These are phyloP conservation scores for Podarcis lilfordi DNA, from an alignment of 2,797 vertebrate species.

Conservation along the genomic window DNA sequence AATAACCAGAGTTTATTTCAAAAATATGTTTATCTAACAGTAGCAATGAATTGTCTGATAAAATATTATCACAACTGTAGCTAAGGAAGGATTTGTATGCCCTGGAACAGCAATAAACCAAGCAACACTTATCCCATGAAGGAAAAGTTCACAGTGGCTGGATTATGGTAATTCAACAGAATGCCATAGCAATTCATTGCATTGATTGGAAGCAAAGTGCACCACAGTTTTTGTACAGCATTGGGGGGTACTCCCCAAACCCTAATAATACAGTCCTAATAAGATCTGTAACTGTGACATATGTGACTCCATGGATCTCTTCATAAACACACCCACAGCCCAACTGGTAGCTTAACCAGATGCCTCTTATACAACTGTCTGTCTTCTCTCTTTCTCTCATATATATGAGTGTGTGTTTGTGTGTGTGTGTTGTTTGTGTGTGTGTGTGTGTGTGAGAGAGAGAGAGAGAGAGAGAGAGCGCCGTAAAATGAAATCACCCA, in stretches of 20 bases:
- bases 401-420: too few relatives aligned
- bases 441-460: too few relatives aligned
- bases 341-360: not conserved
- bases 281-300: not conserved
- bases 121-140: not conserved
- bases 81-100: not conserved
- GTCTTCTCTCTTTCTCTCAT: not conserved
- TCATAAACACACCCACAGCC: not conserved
- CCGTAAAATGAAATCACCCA: too few relatives aligned
- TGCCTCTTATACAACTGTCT: not conserved
- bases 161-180: not conserved
- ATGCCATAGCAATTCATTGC: not conserved
- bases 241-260: not conserved
- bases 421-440: too few relatives aligned
- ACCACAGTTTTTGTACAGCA: not conserved
- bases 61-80: not conserved
- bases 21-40: not conserved
- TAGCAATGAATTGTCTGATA: not conserved
- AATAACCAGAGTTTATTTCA: not conserved
- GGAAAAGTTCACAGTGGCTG: not conserved
- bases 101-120: not conserved
- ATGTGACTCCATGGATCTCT: not conserved
- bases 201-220: not conserved
- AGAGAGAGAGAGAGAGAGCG: too few relatives aligned
- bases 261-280: not conserved